Evolutionary conservation across 2,113 vertebrate species (phyloP).

Genomic region (Campylorhamphus procurvoides): DNA sequence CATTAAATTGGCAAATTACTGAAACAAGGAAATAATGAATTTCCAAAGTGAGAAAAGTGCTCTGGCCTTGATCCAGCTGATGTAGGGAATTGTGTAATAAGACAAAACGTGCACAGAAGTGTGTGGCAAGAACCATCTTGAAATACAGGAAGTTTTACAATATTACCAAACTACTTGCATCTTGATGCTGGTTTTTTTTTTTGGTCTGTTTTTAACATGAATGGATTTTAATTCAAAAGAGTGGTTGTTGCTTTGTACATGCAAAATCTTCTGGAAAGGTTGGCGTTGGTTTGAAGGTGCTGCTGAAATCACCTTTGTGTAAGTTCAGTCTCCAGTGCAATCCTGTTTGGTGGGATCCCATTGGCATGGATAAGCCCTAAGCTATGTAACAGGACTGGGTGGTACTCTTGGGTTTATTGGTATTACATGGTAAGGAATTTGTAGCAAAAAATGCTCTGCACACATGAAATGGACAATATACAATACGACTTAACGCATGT

Average conservation of each 20-base stretch:
- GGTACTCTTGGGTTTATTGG: background rate
- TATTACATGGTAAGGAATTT: conserved; percentile 7
- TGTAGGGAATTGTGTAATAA: background rate
- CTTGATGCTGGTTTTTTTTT: background rate
- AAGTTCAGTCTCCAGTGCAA: accelerated
- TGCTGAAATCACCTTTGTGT: background rate
- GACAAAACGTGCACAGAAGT: background rate
- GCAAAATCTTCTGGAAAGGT: background rate
- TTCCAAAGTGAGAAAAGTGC: background rate
- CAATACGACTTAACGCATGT: conserved; percentile 36
- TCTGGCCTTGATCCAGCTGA: background rate
- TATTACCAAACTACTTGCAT: background rate
- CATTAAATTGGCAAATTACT: background rate
- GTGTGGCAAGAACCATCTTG: background rate
- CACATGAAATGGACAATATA: conserved; percentile 44
- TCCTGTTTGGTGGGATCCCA: background rate
- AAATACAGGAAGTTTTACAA: background rate
- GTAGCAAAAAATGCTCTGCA: conserved; percentile 22
- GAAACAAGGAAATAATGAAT: background rate
- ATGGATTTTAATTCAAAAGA: background rate
- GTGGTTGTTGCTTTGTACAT: background rate
- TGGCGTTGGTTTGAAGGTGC: background rate
- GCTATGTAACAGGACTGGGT: background rate
- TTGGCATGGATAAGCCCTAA: background rate
- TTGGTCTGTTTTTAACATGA: background rate